Conservation (phyloP, 53 echinoderm and acorn worm species). For the Zoroaster sp. region DNA sequence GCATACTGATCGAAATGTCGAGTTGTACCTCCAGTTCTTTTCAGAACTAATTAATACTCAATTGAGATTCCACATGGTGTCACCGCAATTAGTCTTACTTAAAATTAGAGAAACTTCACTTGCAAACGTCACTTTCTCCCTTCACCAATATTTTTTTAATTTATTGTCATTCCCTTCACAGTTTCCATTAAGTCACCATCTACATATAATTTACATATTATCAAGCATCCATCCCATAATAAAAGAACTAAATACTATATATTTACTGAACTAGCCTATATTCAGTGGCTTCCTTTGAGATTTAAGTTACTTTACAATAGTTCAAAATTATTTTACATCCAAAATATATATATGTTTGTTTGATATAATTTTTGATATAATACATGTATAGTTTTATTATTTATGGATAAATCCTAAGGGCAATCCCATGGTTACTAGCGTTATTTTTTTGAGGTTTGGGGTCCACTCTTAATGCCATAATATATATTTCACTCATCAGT, state of each 20-base stretch:
- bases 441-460: no score
- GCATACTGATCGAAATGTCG: no score
- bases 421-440: no score
- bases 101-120: no score
- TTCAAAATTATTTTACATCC: constrained; percentile 43
- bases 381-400: background rate
- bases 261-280: background rate
- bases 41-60: no score
- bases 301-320: background rate
- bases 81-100: no score
- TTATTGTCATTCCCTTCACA: background rate
- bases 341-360: constrained; percentile 14
- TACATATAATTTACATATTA: background rate
- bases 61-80: no score
- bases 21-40: no score
- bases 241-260: background rate
- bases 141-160: background rate
- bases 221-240: background rate
- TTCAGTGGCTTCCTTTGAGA: background rate
- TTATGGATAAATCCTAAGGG: background rate
- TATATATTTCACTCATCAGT: no score
- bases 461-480: no score
- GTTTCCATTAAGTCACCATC: background rate
- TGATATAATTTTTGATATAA: background rate
- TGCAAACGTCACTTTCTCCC: background rate